Evolutionary conservation across 2,797 vertebrate species (phyloP), one percentile per base, ranked within the genome.

Genomic region (Paguma larvata): DNA sequence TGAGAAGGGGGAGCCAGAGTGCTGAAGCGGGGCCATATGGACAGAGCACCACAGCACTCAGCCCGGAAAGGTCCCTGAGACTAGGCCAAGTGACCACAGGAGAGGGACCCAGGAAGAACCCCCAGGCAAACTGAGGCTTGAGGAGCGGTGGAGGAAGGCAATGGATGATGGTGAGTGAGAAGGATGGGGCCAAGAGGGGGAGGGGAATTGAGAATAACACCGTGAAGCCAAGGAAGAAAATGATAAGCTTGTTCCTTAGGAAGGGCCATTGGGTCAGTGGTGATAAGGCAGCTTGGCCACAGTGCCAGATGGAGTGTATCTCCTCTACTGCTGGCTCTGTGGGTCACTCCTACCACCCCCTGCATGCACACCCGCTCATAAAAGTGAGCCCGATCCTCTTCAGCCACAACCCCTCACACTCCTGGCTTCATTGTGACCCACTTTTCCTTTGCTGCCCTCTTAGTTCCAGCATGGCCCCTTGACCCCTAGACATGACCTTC

Each of bases 391-490:
- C 1, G 67, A 30, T 2, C 23, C 51, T 67, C 11, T 23, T 62
- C 18, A 10, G 67, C 32, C 4, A 34, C 2, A 21, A 10, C 19
- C 21, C 79, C 5, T 32, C 23, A 27, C 5, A 3, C 46, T 63
- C 15, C 3, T 14, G 5, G 79, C 79, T 41, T 59, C 38, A 34
- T 12, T 0, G 0, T 2, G 44, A 53, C 63, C 30, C 15, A 1
- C 10, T 5, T 53, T 19, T 53, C 48, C 23, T 34, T 6, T n/a
- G 38, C 16, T 19, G 63, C 10, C 82, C 30, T 87, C 51, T 34
- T 8, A 9, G 32, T 25, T 70, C 15, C 5, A 59, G 65, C n/a
- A 23, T 25, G 65, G 48, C 15, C 53, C 41, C 59, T 27, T 7
- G 18, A 56, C 2, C 15, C 30, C 30, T 67, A 44, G 30, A 78